A percentile compares a stretch with the other conserved stretches of the same genome.
phyloP scores from a whole-genome alignment of 2,797 vertebrate species.

The Gephyroberyx darwinii region DNA sequence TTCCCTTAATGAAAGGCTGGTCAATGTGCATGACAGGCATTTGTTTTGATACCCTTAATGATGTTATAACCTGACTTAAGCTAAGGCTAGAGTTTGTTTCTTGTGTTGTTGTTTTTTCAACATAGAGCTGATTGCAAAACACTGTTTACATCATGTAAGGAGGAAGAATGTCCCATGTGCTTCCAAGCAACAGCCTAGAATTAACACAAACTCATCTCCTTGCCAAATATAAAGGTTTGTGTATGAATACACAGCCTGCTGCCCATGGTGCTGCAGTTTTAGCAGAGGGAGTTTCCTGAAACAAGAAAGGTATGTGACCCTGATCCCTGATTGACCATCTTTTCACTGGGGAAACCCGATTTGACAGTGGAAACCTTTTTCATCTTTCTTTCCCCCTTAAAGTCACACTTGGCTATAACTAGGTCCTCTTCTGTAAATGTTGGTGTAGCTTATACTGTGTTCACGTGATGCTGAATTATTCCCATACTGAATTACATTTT shows the following conservation, averaged over 20 bases:
- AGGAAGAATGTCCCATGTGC: constrained; percentile 28
- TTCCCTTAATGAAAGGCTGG: neutral
- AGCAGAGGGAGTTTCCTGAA: constrained; percentile 60
- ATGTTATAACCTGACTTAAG: constrained; percentile 1
- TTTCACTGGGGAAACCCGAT: too few relatives aligned
- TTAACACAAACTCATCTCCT: constrained; percentile 38
- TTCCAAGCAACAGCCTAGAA: constrained; percentile 44
- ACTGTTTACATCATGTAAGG: constrained; percentile 51
- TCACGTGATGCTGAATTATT: constrained; percentile 16
- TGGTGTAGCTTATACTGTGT: constrained; percentile 1
- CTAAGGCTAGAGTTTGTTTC: neutral
- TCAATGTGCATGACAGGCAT: too few relatives aligned
- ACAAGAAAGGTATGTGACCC: constrained; percentile 74
- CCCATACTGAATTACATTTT: too few relatives aligned
- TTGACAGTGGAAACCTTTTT: too few relatives aligned
- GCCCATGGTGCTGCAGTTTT: constrained; percentile 41
- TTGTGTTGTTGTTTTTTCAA: neutral
- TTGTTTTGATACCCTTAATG: neutral
- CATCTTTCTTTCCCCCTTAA: too few relatives aligned
- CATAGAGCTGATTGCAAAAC: constrained; percentile 44
- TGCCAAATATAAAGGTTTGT: constrained; percentile 63
- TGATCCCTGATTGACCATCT: constrained; percentile 30
- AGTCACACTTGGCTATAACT: neutral
- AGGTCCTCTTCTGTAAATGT: constrained; percentile 3
- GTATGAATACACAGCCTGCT: constrained; percentile 44